A percentile compares a stretch with the other conserved stretches of the same genome.
Evolutionary conservation across 2,113 vertebrate genomes (phyloP).

Genomic region (Rhabdornis inornatus): DNA sequence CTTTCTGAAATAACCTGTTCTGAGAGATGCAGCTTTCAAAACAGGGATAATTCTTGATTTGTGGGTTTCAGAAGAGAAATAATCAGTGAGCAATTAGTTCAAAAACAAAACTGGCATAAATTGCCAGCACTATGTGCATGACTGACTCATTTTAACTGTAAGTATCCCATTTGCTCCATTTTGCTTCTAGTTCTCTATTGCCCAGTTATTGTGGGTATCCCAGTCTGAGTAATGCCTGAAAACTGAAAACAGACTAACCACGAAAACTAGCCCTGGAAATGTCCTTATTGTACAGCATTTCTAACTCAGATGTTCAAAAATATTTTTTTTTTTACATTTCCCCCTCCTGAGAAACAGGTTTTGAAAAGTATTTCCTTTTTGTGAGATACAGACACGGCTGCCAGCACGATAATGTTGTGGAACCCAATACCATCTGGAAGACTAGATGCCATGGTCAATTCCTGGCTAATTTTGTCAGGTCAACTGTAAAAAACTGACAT

Average conservation of each 20-base stretch:
- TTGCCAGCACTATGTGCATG: neutral
- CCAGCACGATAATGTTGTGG: neutral
- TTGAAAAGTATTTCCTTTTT: neutral
- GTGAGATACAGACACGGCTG: neutral
- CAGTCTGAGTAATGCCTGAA: neutral
- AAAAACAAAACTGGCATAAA: neutral
- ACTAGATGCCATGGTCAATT: neutral
- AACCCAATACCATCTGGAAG: neutral
- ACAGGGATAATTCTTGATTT: neutral
- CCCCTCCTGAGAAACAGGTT: neutral
- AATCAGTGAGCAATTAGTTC: neutral
- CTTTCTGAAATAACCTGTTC: neutral
- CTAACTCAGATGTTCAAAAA: neutral
- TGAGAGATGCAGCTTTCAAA: neutral
- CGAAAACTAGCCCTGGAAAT: neutral
- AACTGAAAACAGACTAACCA: neutral
- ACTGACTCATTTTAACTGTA: neutral
- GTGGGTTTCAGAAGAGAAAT: neutral
- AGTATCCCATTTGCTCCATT: neutral
- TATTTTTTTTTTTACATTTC: neutral
- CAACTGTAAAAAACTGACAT: neutral
- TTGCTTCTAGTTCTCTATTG: neutral
- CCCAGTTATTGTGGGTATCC: neutral
- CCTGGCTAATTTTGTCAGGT: neutral
- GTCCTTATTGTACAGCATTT: neutral